These are phyloP conservation scores for Neodiprion pinetum DNA, from an alignment of 1,140 invertebrate genomes.

Conservation along the genomic window DNA sequence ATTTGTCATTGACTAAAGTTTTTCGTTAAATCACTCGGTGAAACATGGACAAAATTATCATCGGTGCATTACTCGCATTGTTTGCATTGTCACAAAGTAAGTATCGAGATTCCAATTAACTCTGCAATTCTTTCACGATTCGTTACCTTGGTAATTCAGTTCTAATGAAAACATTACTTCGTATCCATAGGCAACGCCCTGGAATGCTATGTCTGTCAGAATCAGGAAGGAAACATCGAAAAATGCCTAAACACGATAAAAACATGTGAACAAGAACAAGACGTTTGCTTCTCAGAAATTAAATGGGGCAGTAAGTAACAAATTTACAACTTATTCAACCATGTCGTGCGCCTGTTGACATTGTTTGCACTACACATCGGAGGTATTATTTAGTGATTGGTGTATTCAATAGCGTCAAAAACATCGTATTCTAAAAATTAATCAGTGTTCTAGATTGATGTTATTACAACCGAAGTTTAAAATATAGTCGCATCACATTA, in stretches of 20 bases:
- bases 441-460: too few relatives aligned
- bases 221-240: constrained; percentile 90
- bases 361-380: neutral
- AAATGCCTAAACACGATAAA: constrained; percentile 94
- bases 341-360: neutral
- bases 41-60: neutral
- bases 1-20: too few relatives aligned
- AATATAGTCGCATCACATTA: too few relatives aligned
- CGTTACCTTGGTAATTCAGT: constrained; percentile 21
- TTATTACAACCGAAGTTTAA: too few relatives aligned
- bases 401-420: neutral
- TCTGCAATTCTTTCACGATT: neutral
- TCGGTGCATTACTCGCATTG: neutral
- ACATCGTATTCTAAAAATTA: neutral
- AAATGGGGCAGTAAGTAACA: constrained; percentile 83
- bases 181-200: constrained; percentile 69
- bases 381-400: too few relatives aligned
- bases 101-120: neutral
- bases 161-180: constrained; percentile 38
- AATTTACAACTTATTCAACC: too few relatives aligned
- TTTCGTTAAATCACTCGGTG: neutral
- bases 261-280: constrained; percentile 86
- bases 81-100: neutral
- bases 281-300: constrained; percentile 88
- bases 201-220: constrained; percentile 94